phyloP scores from a whole-genome alignment of 64 coral and sea anemone genomes.

The Pocillopora damicornis region DNA sequence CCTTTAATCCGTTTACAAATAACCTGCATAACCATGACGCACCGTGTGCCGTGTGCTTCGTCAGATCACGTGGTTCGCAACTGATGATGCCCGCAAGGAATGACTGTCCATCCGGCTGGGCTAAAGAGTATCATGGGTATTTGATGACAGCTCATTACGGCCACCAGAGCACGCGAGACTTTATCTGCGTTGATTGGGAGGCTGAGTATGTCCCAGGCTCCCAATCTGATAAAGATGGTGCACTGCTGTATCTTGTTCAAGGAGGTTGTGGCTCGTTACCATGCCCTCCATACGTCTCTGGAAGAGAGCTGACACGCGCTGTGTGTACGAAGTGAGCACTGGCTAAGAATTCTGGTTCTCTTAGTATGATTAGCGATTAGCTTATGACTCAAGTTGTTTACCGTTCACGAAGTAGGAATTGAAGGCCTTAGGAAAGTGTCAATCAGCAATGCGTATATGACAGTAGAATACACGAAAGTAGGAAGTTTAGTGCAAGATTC shows the following conservation, averaged over 20 bases:
- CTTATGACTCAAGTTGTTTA: too few species aligned
- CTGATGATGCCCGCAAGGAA: slow-evolving; percentile 57
- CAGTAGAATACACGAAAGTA: too few species aligned
- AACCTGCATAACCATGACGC: slow-evolving; percentile 34
- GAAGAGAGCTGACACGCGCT: slow-evolving; percentile 54
- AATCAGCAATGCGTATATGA: too few species aligned
- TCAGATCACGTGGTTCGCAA: slow-evolving; percentile 34
- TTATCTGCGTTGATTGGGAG: slow-evolving; percentile 59
- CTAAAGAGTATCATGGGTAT: slow-evolving; percentile 47
- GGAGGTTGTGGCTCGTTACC: slow-evolving; percentile 51
- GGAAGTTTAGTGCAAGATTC: too few species aligned
- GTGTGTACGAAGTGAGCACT: slow-evolving; percentile 62
- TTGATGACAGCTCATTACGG: slow-evolving; percentile 25
- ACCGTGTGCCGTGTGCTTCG: slow-evolving; percentile 45
- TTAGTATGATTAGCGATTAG: too few species aligned
- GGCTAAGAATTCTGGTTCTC: neutral
- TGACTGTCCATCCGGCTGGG: slow-evolving; percentile 47
- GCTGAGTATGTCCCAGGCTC: slow-evolving; percentile 49
- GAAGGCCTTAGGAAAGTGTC: too few species aligned
- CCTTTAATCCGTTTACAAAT: slow-evolving; percentile 44
- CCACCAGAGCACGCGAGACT: slow-evolving; percentile 15
- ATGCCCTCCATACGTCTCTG: slow-evolving; percentile 33
- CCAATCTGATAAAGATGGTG: neutral
- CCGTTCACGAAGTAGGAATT: too few species aligned
- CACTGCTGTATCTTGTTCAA: slow-evolving; percentile 52